phyloP scores from a whole-genome alignment of 2,888 invertebrate genomes.

The Villa cingulata region DNA sequence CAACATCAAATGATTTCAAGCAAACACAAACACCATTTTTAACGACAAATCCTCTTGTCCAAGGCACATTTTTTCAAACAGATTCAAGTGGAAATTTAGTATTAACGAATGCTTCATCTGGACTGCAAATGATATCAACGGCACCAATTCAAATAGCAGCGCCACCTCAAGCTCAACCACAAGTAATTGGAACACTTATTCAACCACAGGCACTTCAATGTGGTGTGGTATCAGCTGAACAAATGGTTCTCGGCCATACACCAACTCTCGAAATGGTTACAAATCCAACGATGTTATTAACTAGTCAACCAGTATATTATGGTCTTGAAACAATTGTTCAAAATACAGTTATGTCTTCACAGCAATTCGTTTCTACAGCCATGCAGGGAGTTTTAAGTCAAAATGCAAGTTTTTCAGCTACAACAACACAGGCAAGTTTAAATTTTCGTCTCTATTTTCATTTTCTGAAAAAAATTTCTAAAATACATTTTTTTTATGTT shows the following conservation, averaged over 20 bases:
- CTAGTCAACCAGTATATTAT: constrained; percentile 65
- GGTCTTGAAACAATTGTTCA: constrained; percentile 76
- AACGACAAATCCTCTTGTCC: constrained; percentile 38
- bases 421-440: constrained; percentile 45
- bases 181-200: constrained; percentile 47
- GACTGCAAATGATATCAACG: constrained; percentile 44
- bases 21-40: constrained; percentile 41
- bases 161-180: constrained; percentile 37
- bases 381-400: constrained; percentile 68
- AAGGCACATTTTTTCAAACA: constrained; percentile 47
- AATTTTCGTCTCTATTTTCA: too few relatives aligned
- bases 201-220: constrained; percentile 45
- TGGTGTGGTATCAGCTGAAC: constrained; percentile 41
- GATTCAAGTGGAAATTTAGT: constrained; percentile 47
- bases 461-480: too few relatives aligned
- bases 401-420: constrained; percentile 71
- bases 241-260: constrained; percentile 47
- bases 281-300: constrained; percentile 44
- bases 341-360: constrained; percentile 80
- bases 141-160: constrained; percentile 40
- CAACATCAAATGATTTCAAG: constrained; percentile 40
- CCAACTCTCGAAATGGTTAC: constrained; percentile 51
- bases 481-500: neutral
- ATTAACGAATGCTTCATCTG: constrained; percentile 41
- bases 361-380: constrained; percentile 68